Conservation (phyloP, 2,113 vertebrate species). For the Serinus canaria region DNA sequence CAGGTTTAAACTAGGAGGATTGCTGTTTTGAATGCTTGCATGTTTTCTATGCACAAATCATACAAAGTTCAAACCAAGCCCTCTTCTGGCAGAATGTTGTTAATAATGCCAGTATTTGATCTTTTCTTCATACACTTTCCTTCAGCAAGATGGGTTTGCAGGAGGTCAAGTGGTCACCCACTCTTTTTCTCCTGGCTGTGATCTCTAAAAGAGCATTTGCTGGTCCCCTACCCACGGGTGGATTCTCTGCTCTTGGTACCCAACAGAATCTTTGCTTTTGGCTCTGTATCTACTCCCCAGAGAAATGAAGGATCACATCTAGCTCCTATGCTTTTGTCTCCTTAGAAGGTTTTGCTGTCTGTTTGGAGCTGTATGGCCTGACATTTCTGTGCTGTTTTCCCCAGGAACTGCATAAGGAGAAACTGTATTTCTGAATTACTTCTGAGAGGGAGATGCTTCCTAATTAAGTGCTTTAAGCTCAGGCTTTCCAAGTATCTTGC, state of each 20-base stretch:
- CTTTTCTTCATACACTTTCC: neutral
- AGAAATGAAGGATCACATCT: neutral
- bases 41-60: neutral
- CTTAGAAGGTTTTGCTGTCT: neutral
- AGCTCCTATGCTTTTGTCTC: neutral
- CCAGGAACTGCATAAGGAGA: neutral
- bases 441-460: neutral
- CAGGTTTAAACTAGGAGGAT: neutral
- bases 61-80: neutral
- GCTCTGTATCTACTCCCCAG: neutral
- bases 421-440: neutral
- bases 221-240: neutral
- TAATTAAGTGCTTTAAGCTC: neutral
- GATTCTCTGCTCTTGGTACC: neutral
- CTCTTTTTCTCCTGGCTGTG: neutral
- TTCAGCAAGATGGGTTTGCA: neutral
- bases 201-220: neutral
- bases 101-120: neutral
- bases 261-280: neutral
- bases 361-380: neutral
- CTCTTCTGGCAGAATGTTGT: constrained; percentile 32
- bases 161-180: neutral
- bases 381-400: neutral
- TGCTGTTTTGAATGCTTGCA: neutral
- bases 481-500: neutral